Evolutionary conservation across 1,140 invertebrate species (phyloP), one percentile per base, ranked within the genome.

Genomic region (Drosophila neocordata): DNA sequence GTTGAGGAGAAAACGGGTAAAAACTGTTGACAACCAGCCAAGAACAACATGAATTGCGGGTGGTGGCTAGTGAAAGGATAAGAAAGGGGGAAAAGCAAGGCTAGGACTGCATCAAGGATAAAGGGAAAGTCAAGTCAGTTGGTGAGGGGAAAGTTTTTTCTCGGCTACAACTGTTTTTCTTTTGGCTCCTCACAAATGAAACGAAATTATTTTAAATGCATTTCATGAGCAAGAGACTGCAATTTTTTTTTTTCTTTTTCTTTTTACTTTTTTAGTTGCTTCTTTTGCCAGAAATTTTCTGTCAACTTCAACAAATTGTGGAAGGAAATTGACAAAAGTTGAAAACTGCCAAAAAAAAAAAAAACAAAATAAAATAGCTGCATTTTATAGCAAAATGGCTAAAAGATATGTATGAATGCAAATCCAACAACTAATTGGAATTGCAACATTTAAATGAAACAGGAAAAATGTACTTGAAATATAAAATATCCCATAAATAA

Each of bases 141-240:
- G 2, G 15, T 44, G 7, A 18, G 41, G 41, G 15, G 41, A 44
- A 44, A 44, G 41, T 44, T 44, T 74, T 73, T n/a, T n/a, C n/a
- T 12, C 44, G 51, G 56, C 63, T 52, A 52, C 51, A 61, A 74
- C 67, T 74, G 70, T 74, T 74, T 74, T 73, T 60, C 71, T 31
- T 73, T 73, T 73, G 51, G 55, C 34, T 20, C 12, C 27, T 31
- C 27, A 31, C 41, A 31, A 6, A 51, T 41, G 69, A 65, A 73
- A 73, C 34, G 60, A 73, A 73, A 73, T 72, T 73, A 74, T 67
- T 75, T 38, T 53, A 37, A 68, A 44, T 68, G 72, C 71, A 68
- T 56, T 56, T 35, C 24, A 18, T 15, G n/a, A 31, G 41, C 56
- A 60, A 48, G 57, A 68, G 62, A 38, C 22, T 31, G 20, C 11